Base-by-base conservation (phyloP, 2,888 invertebrate species). In the Parascotia fuliginaria region DNA sequence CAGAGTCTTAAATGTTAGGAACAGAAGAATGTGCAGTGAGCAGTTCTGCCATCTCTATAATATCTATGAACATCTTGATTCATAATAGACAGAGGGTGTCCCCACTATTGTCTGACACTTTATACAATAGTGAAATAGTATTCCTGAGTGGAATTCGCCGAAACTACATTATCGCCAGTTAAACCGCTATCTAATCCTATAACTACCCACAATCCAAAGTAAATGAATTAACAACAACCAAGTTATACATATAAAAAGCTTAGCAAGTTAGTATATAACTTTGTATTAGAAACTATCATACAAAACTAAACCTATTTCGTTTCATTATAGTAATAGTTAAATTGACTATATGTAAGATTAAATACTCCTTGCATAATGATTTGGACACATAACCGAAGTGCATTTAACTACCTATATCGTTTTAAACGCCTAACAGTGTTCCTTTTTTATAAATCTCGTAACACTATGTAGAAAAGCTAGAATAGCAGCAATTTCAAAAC, bases 301-400 rank as follows among this genome's bases (percentile, higher is more conserved):
- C 68, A 81, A 79, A 82, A 84, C 78, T 85, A 87, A 83, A 77
- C 60, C 79, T 86, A 85, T 79, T 82, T 83, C 80, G 77, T 79
- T 83, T 75, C 70, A 75, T 79, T 75, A 77, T 63, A 70, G 61
- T 73, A 72, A 68, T 73, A 75, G 65, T 79, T 85, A 85, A 86
- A 85, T 85, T 84, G 85, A 88, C 88, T 89, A 87, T 83, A 72
- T 79, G 81, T 81, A 81, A 77, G 79, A 85, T 85, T 87, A 85
- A 82, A 75, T 75, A 83, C 81, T 78, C 71, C 72, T 72, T 45
- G 75, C 79, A 52, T 58, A 55, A 57, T 53, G 70, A 79, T 81
- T 84, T 85, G 83, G 85, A 86, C 85, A 82, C 70, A 72, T 66
- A 75, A 83, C 78, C 77, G 79, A 79, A 80, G 81, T 81, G 80